Evolutionary conservation across 1,140 invertebrate genomes (phyloP).

Genomic region (Epicauta chinensis): DNA sequence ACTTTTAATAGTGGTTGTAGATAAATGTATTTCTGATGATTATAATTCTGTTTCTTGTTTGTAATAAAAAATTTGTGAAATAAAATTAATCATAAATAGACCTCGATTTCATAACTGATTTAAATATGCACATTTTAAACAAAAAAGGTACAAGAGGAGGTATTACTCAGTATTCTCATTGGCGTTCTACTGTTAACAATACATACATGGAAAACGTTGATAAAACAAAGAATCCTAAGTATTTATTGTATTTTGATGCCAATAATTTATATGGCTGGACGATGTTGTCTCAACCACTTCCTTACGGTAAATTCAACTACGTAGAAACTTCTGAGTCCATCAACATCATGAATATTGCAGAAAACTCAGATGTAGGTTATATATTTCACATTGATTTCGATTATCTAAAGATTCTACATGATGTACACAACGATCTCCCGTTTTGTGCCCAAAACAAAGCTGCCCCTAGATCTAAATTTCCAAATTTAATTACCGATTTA

Average conservation of each 20-base stretch:
- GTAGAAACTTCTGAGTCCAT: slow-evolving; percentile 21
- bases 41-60: too few species aligned
- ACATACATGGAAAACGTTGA: slow-evolving; percentile 28
- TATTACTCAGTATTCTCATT: slow-evolving; percentile 33
- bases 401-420: too few species aligned
- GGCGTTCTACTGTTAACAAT: slow-evolving; percentile 41
- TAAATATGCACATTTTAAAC: slow-evolving; percentile 39
- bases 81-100: too few species aligned
- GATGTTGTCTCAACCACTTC: slow-evolving; percentile 32
- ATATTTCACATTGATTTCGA: too few species aligned
- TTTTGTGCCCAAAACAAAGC: slow-evolving; percentile 33
- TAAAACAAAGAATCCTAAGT: slow-evolving; percentile 15
- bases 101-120: slow-evolving; percentile 43
- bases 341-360: slow-evolving; percentile 8
- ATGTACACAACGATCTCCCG: slow-evolving; percentile 37
- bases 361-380: slow-evolving; percentile 35
- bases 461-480: neutral
- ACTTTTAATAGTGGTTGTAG: too few species aligned
- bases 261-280: slow-evolving; percentile 41
- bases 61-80: too few species aligned
- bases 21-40: too few species aligned
- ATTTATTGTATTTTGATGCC: slow-evolving; percentile 29
- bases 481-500: neutral
- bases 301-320: too few species aligned
- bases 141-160: slow-evolving; percentile 41